Percentiles rank a stretch among this genome's conserved stretches.
Conservation (phyloP, 2,113 vertebrate species). For the Datnioides undecimradiatus region DNA sequence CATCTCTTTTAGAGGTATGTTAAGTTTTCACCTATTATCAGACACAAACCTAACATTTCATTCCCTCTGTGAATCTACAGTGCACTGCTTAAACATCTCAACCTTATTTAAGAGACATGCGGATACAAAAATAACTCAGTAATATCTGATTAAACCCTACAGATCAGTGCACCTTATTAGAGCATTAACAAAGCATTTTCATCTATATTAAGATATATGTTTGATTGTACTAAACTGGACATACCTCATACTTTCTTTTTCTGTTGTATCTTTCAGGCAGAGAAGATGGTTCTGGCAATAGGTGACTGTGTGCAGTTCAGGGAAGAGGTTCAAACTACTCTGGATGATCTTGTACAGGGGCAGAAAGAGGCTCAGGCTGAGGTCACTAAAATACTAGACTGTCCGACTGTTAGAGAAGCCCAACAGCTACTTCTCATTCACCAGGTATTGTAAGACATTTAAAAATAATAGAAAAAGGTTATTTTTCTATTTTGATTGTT, state of each 20-base stretch:
- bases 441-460: conserved; percentile 86
- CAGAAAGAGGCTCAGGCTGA: conserved; percentile 90
- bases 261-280: conserved; percentile 82
- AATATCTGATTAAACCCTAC: not conserved
- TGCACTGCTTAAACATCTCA: not conserved
- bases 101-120: not conserved
- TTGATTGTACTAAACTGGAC: not conserved
- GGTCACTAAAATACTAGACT: conserved; percentile 89
- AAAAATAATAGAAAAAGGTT: not conserved
- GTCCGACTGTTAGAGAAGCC: conserved; percentile 90
- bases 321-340: conserved; percentile 88
- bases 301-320: conserved; percentile 93
- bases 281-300: conserved; percentile 89
- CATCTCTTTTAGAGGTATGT: conserved; percentile 89
- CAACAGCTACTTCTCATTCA: conserved; percentile 91
- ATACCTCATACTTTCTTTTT: not conserved
- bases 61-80: not conserved
- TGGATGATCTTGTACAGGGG: conserved; percentile 89
- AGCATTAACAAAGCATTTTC: not conserved
- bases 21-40: not conserved
- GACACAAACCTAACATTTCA: not conserved
- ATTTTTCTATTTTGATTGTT: not conserved
- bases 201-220: not conserved
- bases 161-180: not conserved
- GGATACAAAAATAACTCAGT: not conserved